Evolutionary conservation across 2,888 invertebrate species (phyloP).

Genomic region (Zele albiditarsus): DNA sequence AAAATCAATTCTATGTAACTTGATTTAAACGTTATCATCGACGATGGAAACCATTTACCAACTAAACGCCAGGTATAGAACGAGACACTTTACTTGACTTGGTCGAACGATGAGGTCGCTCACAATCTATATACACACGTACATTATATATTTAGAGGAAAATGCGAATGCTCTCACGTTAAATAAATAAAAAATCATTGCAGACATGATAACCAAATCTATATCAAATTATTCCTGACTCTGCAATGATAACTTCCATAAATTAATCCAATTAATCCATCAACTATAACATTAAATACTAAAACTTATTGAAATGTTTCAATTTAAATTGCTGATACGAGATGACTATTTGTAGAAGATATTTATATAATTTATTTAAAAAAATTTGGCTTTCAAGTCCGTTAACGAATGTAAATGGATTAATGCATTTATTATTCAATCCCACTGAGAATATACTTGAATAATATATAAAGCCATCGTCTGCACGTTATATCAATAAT

Average conservation of each 20-base stretch:
- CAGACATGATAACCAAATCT: background rate
- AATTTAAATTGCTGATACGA: background rate
- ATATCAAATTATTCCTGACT: background rate
- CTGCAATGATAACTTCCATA: background rate
- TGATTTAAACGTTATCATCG: conserved; percentile 68
- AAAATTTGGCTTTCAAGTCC: no score
- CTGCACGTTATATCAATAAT: background rate
- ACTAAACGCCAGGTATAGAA: conserved; percentile 33
- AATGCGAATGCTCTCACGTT: background rate
- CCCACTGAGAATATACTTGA: background rate
- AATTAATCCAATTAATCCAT: background rate
- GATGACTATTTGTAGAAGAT: background rate
- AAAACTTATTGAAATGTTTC: background rate
- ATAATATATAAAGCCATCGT: background rate
- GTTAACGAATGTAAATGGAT: no score
- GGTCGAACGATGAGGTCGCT: background rate
- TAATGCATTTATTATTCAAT: no score
- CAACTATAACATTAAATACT: background rate
- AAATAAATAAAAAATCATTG: background rate
- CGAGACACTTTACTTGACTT: conserved; percentile 9
- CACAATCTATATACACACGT: background rate
- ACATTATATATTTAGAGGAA: background rate
- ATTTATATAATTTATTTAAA: background rate
- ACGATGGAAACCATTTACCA: conserved; percentile 61
- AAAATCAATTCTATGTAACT: conserved; percentile 69